Evolutionary conservation across 2,888 invertebrate species (phyloP).

Genomic region (Drosophila pseudotakahashii): DNA sequence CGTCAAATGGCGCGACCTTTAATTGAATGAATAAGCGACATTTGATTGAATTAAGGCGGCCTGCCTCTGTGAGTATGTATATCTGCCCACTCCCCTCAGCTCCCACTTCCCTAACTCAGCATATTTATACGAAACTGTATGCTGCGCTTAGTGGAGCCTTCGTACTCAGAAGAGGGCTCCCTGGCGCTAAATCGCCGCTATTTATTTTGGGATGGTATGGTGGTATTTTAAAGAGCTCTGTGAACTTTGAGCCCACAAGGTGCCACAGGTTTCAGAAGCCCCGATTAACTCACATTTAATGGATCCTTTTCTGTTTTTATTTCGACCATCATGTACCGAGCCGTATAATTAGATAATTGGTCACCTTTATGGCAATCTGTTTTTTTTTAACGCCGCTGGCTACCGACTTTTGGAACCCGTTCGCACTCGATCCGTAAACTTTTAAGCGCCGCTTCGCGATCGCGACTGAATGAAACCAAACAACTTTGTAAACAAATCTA

Average conservation of each 20-base stretch:
- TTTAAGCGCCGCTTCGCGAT: constrained; percentile 58
- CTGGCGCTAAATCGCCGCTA: constrained; percentile 2
- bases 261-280: too few species aligned
- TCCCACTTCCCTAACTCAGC: background rate
- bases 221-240: background rate
- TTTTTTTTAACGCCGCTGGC: background rate
- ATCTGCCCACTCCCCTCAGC: background rate
- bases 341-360: constrained; percentile 10
- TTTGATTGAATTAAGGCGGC: constrained; percentile 78
- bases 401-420: constrained; percentile 5
- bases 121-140: background rate
- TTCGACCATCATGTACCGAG: background rate
- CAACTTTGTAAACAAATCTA: constrained; percentile 63
- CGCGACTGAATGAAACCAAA: constrained; percentile 58
- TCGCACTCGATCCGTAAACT: constrained; percentile 44
- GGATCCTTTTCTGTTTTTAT: background rate
- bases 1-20: constrained; percentile 81
- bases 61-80: constrained; percentile 24
- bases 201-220: background rate
- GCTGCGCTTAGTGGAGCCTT: background rate
- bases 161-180: constrained; percentile 14
- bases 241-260: background rate
- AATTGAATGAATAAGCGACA: constrained; percentile 82
- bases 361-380: background rate
- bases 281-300: constrained; percentile 10